phyloP scores from a whole-genome alignment of 2,888 invertebrate species.

The Nowickia ferox region DNA sequence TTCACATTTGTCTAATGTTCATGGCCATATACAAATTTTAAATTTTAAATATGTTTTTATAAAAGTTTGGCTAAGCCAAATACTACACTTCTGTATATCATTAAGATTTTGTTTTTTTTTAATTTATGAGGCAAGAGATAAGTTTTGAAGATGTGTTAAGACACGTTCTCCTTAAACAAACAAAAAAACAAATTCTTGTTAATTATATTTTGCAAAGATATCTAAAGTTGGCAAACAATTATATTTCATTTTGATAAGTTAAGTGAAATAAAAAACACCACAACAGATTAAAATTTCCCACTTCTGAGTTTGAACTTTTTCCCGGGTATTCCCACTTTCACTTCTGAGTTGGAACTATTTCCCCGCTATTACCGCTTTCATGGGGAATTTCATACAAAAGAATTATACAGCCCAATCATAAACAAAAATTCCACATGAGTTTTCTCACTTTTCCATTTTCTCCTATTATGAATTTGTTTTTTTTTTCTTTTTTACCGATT shows the following conservation, averaged over 20 bases:
- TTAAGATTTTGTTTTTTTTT: background rate
- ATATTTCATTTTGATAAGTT: background rate
- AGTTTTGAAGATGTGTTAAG: background rate
- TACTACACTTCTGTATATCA: too few relatives aligned
- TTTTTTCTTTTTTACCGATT: too few relatives aligned
- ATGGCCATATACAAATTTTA: background rate
- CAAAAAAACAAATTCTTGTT: background rate
- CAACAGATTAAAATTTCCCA: background rate
- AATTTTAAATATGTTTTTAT: background rate
- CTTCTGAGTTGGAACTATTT: too few relatives aligned
- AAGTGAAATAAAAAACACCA: background rate
- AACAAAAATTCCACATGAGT: too few relatives aligned
- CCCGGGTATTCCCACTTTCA: too few relatives aligned
- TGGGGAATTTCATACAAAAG: too few relatives aligned
- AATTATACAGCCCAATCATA: too few relatives aligned
- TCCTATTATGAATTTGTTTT: too few relatives aligned
- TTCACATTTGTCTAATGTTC: background rate
- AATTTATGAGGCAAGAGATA: background rate
- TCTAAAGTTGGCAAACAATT: background rate
- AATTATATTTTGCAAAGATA: constrained; percentile 4
- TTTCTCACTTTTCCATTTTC: too few relatives aligned
- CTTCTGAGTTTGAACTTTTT: too few relatives aligned
- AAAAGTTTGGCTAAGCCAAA: too few relatives aligned
- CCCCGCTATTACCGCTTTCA: too few relatives aligned
- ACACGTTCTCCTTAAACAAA: background rate